Evolutionary conservation across 2,113 vertebrate genomes (phyloP).

Genomic region (Oncorhynchus clarkii): DNA sequence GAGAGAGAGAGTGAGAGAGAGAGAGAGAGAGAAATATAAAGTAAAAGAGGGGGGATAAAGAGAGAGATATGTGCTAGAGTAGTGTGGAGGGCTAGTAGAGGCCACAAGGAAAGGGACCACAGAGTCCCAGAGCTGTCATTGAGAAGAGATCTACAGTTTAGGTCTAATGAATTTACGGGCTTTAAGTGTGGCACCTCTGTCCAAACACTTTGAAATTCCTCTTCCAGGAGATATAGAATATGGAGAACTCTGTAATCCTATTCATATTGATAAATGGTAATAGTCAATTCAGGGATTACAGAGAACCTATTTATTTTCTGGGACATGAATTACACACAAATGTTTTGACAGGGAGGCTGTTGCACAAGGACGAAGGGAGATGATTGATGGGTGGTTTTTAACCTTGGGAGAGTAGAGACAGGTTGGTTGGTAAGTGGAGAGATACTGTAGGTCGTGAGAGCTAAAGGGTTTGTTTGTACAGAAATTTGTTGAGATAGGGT

Average conservation of each 20-base stretch:
- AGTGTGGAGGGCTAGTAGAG: not conserved
- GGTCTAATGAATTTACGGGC: conserved; percentile 39
- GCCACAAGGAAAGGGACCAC: not conserved
- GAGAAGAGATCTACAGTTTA: conserved; percentile 35
- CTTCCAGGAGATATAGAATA: conserved; percentile 21
- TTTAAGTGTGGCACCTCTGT: conserved; percentile 29
- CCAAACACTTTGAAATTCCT: conserved; percentile 32
- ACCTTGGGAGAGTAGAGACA: not conserved
- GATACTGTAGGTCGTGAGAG: not conserved
- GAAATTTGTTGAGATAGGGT: not conserved
- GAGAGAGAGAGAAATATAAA: not conserved
- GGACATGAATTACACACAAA: conserved; percentile 44
- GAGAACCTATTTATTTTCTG: conserved; percentile 40
- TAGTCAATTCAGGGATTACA: conserved; percentile 44
- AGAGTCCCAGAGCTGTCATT: conserved; percentile 4
- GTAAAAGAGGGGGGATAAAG: not conserved
- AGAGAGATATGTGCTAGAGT: not conserved
- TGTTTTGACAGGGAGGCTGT: conserved; percentile 20
- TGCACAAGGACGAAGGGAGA: conserved; percentile 11
- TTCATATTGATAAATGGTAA: conserved; percentile 48
- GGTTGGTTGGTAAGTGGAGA: not conserved
- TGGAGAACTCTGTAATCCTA: conserved; percentile 36
- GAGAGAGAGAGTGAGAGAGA: not conserved
- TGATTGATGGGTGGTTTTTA: conserved; percentile 23
- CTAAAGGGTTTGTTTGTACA: not conserved